Percentiles rank a stretch among this genome's conserved stretches.
phyloP scores from a whole-genome alignment of 2,113 vertebrate genomes.

The Syngnathus scovelli region DNA sequence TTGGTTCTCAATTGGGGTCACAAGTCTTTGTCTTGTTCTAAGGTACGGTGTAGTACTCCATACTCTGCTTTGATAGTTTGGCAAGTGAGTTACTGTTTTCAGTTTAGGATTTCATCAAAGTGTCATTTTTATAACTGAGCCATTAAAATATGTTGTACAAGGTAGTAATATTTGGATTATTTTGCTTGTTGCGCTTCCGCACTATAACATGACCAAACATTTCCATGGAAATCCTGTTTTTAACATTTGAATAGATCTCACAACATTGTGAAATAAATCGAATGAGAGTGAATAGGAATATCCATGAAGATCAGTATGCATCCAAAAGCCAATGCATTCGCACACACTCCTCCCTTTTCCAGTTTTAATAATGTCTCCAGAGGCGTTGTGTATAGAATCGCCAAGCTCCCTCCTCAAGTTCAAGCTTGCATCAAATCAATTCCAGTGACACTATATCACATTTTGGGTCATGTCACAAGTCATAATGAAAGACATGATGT shows the following conservation, averaged over 20 bases:
- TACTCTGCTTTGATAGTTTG: background rate
- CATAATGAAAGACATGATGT: slow-evolving; percentile 73
- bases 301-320: slow-evolving; percentile 22
- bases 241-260: slow-evolving; percentile 1
- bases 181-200: background rate
- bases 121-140: background rate
- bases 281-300: slow-evolving; percentile 8
- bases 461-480: slow-evolving; percentile 82
- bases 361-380: slow-evolving; percentile 59
- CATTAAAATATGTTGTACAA: background rate
- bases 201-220: background rate
- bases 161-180: background rate
- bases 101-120: background rate
- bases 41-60: background rate
- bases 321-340: slow-evolving; percentile 35
- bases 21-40: background rate
- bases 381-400: slow-evolving; percentile 71
- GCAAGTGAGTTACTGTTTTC: background rate
- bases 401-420: slow-evolving; percentile 68
- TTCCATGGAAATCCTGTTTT: background rate
- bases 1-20: slow-evolving; percentile 36
- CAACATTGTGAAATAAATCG: slow-evolving; percentile 1
- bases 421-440: slow-evolving; percentile 73
- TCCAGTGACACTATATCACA: slow-evolving; percentile 73
- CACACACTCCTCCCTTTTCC: slow-evolving; percentile 31